These are phyloP conservation scores for Drosophila pallidifrons DNA, from an alignment of 1,140 invertebrate species.

Conservation along the genomic window DNA sequence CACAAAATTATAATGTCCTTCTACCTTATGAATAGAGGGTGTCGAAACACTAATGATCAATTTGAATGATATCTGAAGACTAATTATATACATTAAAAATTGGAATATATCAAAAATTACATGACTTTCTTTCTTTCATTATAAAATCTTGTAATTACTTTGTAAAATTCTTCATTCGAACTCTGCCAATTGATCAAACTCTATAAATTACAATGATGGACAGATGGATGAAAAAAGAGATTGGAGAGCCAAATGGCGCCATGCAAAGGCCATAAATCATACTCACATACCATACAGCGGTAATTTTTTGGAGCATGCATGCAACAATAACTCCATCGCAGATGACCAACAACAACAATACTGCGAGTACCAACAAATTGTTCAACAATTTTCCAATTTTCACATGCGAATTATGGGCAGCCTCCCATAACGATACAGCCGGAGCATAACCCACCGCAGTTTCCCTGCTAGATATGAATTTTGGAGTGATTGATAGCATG, in stretches of 20 bases:
- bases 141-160: too few species aligned
- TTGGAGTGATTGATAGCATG: conserved; percentile 80
- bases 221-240: conserved; percentile 24
- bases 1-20: too few species aligned
- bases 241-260: conserved; percentile 48
- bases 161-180: background rate
- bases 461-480: conserved; percentile 50
- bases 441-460: conserved; percentile 48
- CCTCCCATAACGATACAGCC: conserved; percentile 23
- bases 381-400: conserved; percentile 75
- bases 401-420: conserved; percentile 75
- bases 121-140: too few species aligned
- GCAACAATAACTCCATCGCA: conserved; percentile 51
- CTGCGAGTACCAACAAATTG: conserved; percentile 23
- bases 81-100: too few species aligned
- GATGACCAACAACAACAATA: conserved; percentile 28
- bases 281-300: conserved; percentile 30
- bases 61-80: too few species aligned
- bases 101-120: too few species aligned
- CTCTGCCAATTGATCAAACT: conserved; percentile 4
- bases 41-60: too few species aligned
- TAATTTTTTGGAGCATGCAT: conserved; percentile 60
- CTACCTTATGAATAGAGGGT: too few species aligned
- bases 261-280: conserved; percentile 46
- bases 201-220: conserved; percentile 31